A percentile compares a stretch with the other conserved stretches of the same genome.
Evolutionary conservation across 1,140 invertebrate genomes (phyloP).

Genomic region (Papilio polytes): DNA sequence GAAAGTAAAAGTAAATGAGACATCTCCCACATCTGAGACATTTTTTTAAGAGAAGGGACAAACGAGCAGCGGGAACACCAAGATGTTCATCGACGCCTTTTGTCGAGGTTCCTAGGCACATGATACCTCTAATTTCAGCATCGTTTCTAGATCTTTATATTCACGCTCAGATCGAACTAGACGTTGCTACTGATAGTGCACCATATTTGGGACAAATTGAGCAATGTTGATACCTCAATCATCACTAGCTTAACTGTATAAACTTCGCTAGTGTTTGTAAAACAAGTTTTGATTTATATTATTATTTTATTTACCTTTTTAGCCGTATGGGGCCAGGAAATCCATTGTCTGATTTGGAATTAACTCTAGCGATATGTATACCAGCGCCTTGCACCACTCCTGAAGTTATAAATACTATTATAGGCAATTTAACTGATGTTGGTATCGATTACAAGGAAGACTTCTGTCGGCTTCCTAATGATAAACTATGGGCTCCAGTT

Average conservation of each 20-base stretch:
- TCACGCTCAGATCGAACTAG: no score
- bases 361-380: conserved; percentile 56
- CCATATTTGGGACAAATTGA: no score
- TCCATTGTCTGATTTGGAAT: conserved; percentile 47
- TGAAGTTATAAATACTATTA: conserved; percentile 48
- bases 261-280: no score
- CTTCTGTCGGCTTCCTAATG: conserved; percentile 56
- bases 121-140: no score
- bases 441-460: conserved; percentile 47
- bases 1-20: neutral
- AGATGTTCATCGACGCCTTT: no score
- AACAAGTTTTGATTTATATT: neutral
- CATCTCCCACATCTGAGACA: no score
- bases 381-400: conserved; percentile 55
- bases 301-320: conserved; percentile 21
- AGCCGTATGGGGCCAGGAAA: conserved; percentile 28
- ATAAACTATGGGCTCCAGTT: conserved; percentile 56
- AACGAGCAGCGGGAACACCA: no score
- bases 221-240: neutral
- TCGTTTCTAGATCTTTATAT: no score
- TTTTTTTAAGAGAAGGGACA: no score
- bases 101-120: no score
- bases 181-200: no score
- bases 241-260: neutral
- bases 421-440: conserved; percentile 45